Conservation (phyloP, 2,797 vertebrate genomes). For the Thalassophryne amazonica region DNA sequence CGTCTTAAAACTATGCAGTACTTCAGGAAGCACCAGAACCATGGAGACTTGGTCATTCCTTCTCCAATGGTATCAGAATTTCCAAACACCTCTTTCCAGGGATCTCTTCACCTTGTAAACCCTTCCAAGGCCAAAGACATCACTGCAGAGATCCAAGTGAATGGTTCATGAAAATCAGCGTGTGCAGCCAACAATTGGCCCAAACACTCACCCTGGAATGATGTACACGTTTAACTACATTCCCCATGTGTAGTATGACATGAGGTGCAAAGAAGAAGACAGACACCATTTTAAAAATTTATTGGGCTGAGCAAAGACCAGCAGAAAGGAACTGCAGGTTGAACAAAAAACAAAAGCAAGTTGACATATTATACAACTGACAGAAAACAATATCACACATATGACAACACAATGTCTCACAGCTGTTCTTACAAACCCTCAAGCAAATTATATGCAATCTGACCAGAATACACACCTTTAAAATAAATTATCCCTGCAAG, state of each 20-base stretch:
- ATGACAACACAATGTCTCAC: constrained; percentile 14
- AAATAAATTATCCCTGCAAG: background rate
- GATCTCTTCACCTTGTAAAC: too few relatives aligned
- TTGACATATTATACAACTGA: constrained; percentile 18
- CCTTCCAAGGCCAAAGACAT: too few relatives aligned
- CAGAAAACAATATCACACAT: constrained; percentile 3
- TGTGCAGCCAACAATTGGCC: too few relatives aligned
- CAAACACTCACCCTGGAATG: too few relatives aligned
- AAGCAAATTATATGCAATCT: constrained; percentile 4
- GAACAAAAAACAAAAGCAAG: constrained; percentile 10
- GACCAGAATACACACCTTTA: background rate
- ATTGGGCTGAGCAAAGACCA: constrained; percentile 50
- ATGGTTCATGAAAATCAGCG: too few relatives aligned
- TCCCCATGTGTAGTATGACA: background rate
- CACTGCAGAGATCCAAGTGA: too few relatives aligned
- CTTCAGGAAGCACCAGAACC: too few relatives aligned
- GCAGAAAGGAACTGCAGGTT: constrained; percentile 18
- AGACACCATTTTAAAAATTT: constrained; percentile 21
- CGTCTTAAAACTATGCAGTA: too few relatives aligned
- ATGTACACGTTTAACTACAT: too few relatives aligned
- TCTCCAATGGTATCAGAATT: too few relatives aligned
- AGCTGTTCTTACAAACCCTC: constrained; percentile 2
- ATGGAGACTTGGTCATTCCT: too few relatives aligned
- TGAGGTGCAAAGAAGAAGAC: background rate
- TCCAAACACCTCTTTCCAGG: too few relatives aligned